These are phyloP conservation scores for Andrena trimmerana DNA, from an alignment of 2,888 invertebrate species.

Conservation along the genomic window DNA sequence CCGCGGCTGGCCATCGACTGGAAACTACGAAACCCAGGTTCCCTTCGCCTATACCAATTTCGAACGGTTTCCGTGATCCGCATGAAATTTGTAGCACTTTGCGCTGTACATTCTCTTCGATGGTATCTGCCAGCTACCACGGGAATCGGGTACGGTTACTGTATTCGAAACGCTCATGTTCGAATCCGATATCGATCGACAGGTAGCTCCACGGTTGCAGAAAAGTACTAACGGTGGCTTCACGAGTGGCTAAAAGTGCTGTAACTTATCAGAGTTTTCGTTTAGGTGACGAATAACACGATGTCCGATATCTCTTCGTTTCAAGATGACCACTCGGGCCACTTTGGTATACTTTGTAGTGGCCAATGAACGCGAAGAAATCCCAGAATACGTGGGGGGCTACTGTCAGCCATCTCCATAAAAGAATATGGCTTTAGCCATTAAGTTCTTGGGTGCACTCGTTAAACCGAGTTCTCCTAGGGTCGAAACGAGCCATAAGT, in stretches of 20 bases:
- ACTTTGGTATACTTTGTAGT: no score
- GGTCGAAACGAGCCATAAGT: constrained; percentile 57
- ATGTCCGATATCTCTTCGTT: no score
- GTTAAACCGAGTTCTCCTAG: constrained; percentile 57
- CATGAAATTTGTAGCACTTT: constrained; percentile 48
- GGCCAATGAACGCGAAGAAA: no score
- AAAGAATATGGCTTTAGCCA: no score
- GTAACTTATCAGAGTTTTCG: background rate
- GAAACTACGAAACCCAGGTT: constrained; percentile 19
- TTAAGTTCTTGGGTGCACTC: background rate
- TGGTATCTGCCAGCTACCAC: constrained; percentile 40
- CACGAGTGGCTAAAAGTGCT: background rate
- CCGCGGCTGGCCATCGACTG: constrained; percentile 19
- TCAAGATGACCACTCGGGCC: no score
- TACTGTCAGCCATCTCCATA: constrained; percentile 1
- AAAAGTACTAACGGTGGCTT: constrained; percentile 34
- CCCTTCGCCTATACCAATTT: constrained; percentile 2
- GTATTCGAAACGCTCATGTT: constrained; percentile 12
- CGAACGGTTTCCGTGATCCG: constrained; percentile 45
- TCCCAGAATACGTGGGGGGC: background rate
- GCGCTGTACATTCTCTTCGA: constrained; percentile 28
- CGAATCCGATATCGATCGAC: constrained; percentile 44
- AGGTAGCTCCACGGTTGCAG: constrained; percentile 16
- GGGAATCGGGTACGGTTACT: constrained; percentile 34
- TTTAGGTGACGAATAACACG: no score